Evolutionary conservation across 1,140 invertebrate genomes (phyloP), one percentile per base, ranked within the genome.

Genomic region (Ostrea denselamellosa): DNA sequence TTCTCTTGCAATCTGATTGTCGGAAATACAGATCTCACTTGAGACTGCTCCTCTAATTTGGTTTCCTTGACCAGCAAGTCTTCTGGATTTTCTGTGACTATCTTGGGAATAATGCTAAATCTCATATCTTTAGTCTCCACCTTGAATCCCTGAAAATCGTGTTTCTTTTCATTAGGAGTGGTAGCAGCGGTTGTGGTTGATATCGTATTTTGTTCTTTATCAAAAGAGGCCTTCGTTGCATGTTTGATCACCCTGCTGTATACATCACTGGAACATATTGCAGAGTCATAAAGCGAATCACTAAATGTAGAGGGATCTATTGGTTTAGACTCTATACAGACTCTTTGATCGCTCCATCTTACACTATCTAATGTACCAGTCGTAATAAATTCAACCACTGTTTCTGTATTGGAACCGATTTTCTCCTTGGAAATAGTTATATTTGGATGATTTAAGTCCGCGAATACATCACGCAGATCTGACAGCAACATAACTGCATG

Each of bases 101-200:
- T 91, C 51, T 90, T 92, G 12, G 92, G 91, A 85, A 91, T 90
- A n/a, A 90, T 91, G 56, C 89, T 92, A 52, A 92, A 91, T 19
- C 90, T 85, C 52, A 91, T 88, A 88, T 91, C 90, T 83, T 89
- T 90, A 7, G 90, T 90, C 68, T 90, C 89, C 9, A 84, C 71
- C 83, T 89, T 90, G 65, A 85, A 83, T 81, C 85, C 54, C 44
- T 88, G 84, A n/a, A 81, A 62, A 58, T 84, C 82, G 28, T 83
- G 85, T 51, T 68, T 86, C 25, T 52, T 86, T 25, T 44, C 34
- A 53, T 86, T 65, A 34, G 62, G 62, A n/a, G 22, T 77, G 12
- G 44, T 44, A 7, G 28, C 85, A 4, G 62, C 10, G 9, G 51
- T 54, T 4, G 82, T 17, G 8, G 68, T 14, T 77, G 28, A 34